A percentile compares a stretch with the other conserved stretches of the same genome.
phyloP scores from a whole-genome alignment of 2,113 vertebrate species.

The Lota lota region DNA sequence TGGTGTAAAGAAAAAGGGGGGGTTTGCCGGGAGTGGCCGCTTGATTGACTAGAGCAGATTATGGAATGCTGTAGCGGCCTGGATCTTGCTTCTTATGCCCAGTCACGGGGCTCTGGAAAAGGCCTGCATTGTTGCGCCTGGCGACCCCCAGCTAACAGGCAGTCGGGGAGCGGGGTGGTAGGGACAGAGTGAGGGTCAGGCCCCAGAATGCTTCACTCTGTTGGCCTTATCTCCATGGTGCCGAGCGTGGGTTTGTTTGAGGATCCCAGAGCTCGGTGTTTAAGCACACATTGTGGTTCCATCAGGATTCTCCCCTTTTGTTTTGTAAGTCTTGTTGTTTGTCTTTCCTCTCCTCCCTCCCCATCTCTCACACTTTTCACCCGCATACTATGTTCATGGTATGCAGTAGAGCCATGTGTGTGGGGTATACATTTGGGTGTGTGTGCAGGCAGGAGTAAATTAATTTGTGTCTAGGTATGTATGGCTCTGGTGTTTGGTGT shows the following conservation, averaged over 20 bases:
- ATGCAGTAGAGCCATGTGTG: background rate
- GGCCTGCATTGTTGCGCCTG: slow-evolving; percentile 79
- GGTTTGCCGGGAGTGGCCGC: slow-evolving; percentile 21
- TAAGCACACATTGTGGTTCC: slow-evolving; percentile 76
- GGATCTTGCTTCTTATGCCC: slow-evolving; percentile 78
- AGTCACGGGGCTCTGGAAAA: slow-evolving; percentile 77
- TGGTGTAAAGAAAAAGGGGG: slow-evolving; percentile 8
- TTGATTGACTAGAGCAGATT: slow-evolving; percentile 21
- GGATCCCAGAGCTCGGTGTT: slow-evolving; percentile 89
- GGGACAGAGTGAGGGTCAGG: slow-evolving; percentile 76
- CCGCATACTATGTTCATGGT: too few relatives aligned
- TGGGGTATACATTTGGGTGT: slow-evolving; percentile 27
- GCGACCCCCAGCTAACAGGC: slow-evolving; percentile 81
- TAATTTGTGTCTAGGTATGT: slow-evolving; percentile 71
- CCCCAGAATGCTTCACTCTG: slow-evolving; percentile 75
- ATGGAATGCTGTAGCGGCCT: slow-evolving; percentile 25
- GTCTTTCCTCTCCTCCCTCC: slow-evolving; percentile 8
- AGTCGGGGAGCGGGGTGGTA: slow-evolving; percentile 70
- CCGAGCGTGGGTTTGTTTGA: slow-evolving; percentile 85
- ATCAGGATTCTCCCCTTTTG: slow-evolving; percentile 41
- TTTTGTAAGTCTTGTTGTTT: background rate
- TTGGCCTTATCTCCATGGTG: slow-evolving; percentile 85
- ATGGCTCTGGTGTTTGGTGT: slow-evolving; percentile 40
- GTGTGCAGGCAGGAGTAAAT: background rate
- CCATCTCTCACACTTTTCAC: slow-evolving; percentile 9